Conservation (phyloP, 2,888 invertebrate genomes). For the Brachynemurus nebulosus region DNA sequence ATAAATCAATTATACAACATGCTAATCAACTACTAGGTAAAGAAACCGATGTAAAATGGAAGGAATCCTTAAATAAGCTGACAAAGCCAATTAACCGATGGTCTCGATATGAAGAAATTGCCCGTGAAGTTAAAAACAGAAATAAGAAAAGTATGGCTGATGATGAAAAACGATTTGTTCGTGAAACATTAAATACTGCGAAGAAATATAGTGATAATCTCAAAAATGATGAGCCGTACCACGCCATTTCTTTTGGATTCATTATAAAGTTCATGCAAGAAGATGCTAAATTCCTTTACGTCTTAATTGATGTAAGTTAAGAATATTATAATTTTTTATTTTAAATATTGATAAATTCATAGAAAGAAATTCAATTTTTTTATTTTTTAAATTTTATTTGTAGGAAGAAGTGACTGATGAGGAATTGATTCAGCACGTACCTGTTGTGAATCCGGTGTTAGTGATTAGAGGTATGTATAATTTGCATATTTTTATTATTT, state of each 20-base stretch:
- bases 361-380: slow-evolving; percentile 1
- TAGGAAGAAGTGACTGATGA: neutral
- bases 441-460: slow-evolving; percentile 4
- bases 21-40: neutral
- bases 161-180: neutral
- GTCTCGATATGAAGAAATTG: neutral
- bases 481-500: slow-evolving; percentile 4
- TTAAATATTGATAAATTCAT: neutral
- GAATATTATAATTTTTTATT: slow-evolving; percentile 1
- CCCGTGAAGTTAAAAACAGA: neutral
- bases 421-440: neutral
- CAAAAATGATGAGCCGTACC: slow-evolving; percentile 1
- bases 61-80: neutral
- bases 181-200: neutral
- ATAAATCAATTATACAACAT: neutral
- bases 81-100: neutral
- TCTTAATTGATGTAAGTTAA: slow-evolving; percentile 1
- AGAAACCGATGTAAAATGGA: neutral
- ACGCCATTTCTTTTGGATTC: neutral
- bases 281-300: neutral
- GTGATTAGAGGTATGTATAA: neutral
- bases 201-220: neutral
- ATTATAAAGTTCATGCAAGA: neutral
- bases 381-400: slow-evolving; percentile 3
- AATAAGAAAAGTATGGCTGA: neutral